A percentile compares a stretch with the other conserved stretches of the same genome.
phyloP scores from a whole-genome alignment of 1,140 invertebrate species.

The Pogonus chalceus region DNA sequence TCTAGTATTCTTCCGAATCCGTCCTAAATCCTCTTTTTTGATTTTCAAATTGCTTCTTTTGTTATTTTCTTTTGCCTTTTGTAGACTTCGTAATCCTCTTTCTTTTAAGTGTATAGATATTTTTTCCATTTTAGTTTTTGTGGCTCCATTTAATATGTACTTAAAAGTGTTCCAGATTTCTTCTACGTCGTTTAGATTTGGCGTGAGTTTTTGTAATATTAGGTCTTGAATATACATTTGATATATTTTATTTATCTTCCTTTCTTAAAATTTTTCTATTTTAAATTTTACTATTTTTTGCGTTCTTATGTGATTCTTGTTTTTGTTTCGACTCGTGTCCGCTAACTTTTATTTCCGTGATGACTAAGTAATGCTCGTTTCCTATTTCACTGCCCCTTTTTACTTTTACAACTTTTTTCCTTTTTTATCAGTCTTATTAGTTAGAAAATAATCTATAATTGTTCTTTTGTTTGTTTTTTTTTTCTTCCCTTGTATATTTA shows the following conservation, averaged over 20 bases:
- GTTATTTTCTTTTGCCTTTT: not conserved
- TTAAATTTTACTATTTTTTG: not conserved
- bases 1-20: not conserved
- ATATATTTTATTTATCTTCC: not conserved
- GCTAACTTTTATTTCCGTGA: not conserved
- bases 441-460: not conserved
- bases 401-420: too few relatives aligned
- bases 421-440: not conserved
- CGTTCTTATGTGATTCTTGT: not conserved
- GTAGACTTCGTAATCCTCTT: not conserved
- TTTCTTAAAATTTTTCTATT: not conserved
- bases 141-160: not conserved
- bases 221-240: not conserved
- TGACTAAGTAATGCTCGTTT: not conserved
- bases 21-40: not conserved
- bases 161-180: not conserved
- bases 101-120: not conserved
- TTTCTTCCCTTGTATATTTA: not conserved
- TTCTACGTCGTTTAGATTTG: not conserved
- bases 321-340: not conserved
- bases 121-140: conserved; percentile 2
- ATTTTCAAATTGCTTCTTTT: not conserved
- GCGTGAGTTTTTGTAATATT: not conserved
- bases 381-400: conserved; percentile 1
- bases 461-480: not conserved